A percentile compares a stretch with the other conserved stretches of the same genome.
Conservation (phyloP, 1,140 invertebrate genomes). For the Tetraneura akinire region DNA sequence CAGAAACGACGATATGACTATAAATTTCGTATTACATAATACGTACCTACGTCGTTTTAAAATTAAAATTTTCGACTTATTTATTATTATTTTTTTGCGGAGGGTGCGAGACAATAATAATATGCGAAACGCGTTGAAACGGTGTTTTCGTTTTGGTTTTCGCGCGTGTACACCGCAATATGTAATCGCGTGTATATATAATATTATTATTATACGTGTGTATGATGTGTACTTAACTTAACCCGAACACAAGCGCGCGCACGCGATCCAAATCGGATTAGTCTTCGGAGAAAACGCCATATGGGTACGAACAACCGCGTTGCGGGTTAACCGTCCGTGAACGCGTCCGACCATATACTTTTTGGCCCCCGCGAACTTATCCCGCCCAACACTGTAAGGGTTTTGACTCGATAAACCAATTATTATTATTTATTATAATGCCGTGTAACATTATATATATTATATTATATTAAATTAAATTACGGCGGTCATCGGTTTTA, state of each 20-base stretch:
- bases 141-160: conserved; percentile 48
- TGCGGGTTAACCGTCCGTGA: conserved; percentile 46
- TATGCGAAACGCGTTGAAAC: not conserved
- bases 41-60: not conserved
- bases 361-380: not conserved
- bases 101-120: too few relatives aligned
- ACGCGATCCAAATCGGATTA: conserved; percentile 45
- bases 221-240: too few relatives aligned
- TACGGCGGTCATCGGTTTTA: conserved; percentile 38
- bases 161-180: not conserved
- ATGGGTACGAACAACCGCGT: conserved; percentile 18
- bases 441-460: not conserved
- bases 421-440: not conserved
- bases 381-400: not conserved
- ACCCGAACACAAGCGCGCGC: not conserved
- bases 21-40: too few relatives aligned
- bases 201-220: not conserved
- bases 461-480: not conserved
- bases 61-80: not conserved
- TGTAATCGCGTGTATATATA: too few relatives aligned
- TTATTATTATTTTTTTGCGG: too few relatives aligned
- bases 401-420: conserved; percentile 50
- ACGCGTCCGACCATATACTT: conserved; percentile 9
- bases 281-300: conserved; percentile 47
- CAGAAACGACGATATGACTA: too few relatives aligned